These are phyloP conservation scores for Oreotrochilus melanogaster DNA, from an alignment of 2,113 vertebrate species.

Conservation along the genomic window DNA sequence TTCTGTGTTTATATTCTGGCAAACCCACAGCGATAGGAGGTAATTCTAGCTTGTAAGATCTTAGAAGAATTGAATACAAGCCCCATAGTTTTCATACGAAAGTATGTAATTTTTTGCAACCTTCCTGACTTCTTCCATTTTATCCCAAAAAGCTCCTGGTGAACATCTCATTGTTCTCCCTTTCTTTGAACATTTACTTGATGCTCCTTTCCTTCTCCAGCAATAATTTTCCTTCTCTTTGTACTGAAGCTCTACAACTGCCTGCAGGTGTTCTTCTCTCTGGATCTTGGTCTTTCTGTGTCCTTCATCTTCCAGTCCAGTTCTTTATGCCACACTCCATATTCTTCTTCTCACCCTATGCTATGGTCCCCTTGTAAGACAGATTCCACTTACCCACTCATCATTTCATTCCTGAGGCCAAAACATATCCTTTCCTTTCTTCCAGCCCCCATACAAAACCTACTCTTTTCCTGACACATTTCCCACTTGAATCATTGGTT, in stretches of 20 bases:
- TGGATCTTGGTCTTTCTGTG: neutral
- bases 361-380: neutral
- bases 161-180: neutral
- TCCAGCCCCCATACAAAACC: neutral
- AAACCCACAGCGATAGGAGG: neutral
- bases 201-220: neutral
- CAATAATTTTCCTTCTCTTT: neutral
- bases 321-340: neutral
- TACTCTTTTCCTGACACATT: neutral
- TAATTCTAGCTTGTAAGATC: conserved; percentile 1
- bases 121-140: neutral
- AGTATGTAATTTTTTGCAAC: neutral
- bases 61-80: neutral
- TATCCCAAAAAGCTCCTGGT: neutral
- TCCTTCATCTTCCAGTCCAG: neutral
- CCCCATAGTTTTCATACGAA: neutral
- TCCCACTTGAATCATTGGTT: neutral
- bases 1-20: neutral
- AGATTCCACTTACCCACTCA: neutral
- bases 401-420: neutral
- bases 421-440: neutral
- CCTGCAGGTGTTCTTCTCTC: neutral
- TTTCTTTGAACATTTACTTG: neutral
- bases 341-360: neutral
- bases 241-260: neutral